Conservation (phyloP, 2,797 vertebrate species). For the Rhadinocentrus ornatus region DNA sequence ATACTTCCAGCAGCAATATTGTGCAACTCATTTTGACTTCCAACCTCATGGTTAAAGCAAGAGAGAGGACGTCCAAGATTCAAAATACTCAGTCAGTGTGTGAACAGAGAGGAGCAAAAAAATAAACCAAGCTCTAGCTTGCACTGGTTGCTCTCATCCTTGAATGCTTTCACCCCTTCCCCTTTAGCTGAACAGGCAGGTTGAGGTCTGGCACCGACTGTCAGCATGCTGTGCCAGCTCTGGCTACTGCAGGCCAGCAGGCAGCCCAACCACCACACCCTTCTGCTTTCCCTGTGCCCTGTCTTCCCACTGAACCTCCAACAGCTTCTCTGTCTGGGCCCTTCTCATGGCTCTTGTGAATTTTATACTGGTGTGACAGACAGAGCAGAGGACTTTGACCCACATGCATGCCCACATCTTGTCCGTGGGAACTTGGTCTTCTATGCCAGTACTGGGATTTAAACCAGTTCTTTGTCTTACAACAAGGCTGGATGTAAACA, state of each 20-base stretch:
- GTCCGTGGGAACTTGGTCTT: constrained; percentile 25
- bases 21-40: constrained; percentile 27
- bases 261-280: constrained; percentile 71
- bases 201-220: constrained; percentile 80
- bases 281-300: constrained; percentile 49
- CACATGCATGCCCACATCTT: constrained; percentile 23
- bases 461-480: constrained; percentile 27
- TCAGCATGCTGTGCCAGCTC: constrained; percentile 80
- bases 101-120: constrained; percentile 44
- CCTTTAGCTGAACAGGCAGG: constrained; percentile 64
- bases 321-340: constrained; percentile 59
- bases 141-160: constrained; percentile 59
- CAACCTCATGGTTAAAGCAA: constrained; percentile 16
- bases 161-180: constrained; percentile 66
- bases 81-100: constrained; percentile 36
- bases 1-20: constrained; percentile 29
- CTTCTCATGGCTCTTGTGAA: constrained; percentile 75
- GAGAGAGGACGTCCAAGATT: constrained; percentile 9
- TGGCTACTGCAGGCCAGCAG: constrained; percentile 62
- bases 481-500: constrained; percentile 36
- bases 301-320: constrained; percentile 70
- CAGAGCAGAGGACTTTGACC: constrained; percentile 35
- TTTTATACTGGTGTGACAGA: constrained; percentile 80
- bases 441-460: constrained; percentile 8
- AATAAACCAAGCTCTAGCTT: constrained; percentile 47